Percentiles rank a stretch among this genome's conserved stretches.
Conservation (phyloP, 2,797 vertebrate species). For the Enteromius fasciolatus region DNA sequence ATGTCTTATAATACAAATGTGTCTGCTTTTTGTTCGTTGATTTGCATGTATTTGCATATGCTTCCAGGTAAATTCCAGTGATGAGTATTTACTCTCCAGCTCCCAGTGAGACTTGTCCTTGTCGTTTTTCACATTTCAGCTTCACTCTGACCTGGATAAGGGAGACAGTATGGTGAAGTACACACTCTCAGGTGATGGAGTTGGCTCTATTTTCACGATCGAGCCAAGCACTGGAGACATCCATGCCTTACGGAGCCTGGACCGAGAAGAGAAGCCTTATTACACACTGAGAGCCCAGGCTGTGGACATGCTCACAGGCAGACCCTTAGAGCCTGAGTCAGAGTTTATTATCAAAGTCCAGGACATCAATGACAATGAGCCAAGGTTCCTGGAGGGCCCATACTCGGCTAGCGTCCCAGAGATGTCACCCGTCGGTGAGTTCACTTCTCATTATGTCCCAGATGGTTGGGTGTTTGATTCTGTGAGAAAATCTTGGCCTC, state of each 20-base stretch:
- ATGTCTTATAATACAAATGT: neutral
- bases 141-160: constrained; percentile 93
- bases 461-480: constrained; percentile 18
- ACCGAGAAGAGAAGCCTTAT: constrained; percentile 91
- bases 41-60: constrained; percentile 19
- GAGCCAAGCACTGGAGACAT: constrained; percentile 94
- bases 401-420: constrained; percentile 89
- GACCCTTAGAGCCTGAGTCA: constrained; percentile 89
- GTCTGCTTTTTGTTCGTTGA: neutral
- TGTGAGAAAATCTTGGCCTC: constrained; percentile 8
- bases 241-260: constrained; percentile 88
- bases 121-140: constrained; percentile 71
- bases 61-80: neutral
- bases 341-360: constrained; percentile 96
- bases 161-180: constrained; percentile 89
- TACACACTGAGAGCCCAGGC: constrained; percentile 91
- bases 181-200: constrained; percentile 92
- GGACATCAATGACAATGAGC: constrained; percentile 96
- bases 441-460: neutral
- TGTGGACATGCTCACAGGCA: constrained; percentile 85
- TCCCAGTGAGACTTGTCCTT: constrained; percentile 14
- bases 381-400: constrained; percentile 88
- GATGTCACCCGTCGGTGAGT: constrained; percentile 93
- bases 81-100: constrained; percentile 9
- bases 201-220: constrained; percentile 90